Evolutionary conservation across 2,888 invertebrate genomes (phyloP), one percentile per base, ranked within the genome.

Genomic region (Cheilosia grossa): DNA sequence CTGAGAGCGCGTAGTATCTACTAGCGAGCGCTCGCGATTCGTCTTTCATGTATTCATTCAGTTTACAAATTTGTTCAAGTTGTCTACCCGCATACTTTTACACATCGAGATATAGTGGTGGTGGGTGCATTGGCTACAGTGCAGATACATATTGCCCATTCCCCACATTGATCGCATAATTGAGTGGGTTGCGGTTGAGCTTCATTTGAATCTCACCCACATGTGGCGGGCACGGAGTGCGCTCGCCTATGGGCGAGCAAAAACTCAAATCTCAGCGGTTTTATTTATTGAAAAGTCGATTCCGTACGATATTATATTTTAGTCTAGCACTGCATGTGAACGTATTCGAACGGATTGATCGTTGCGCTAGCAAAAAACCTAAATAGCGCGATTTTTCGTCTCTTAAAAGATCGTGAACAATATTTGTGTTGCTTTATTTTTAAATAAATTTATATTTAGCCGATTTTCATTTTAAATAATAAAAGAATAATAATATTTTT

Each of bases 321-420:
- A 91, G 90, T 91, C 88, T 89, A 89, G 88, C 89, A 89, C 88
- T 87, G 89, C 88, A 88, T 87, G 89, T 88, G 89, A 88, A 85
- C 90, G 87, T 87, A 87, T 87, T 89, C 88, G 90, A 90, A 88
- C 88, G 86, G 58, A 70, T 70, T 40, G 42, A 27, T 5, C 4
- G 5, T 42, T 33, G 15, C 13, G 30, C 40, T 9, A 5, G 15
- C 5, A 37, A 42, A 13, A 47, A 49, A 40, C 6, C 19, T 7
- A 21, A 17, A 54, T 30, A 49, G 10, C 64, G 72, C 58, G 70
- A 30, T 78, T 49, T 13, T n/a, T 37, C 40, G 44, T 51, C 17
- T 42, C 27, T 9, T 61, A 13, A 73, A 74, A 66, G 40, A 80
- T 80, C 56, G 81, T 56, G 30, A n/a, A 53, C 33, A 51, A 19